A percentile compares a stretch with the other conserved stretches of the same genome.
Evolutionary conservation across 2,113 vertebrate genomes (phyloP).

Genomic region (Spilogale gracilis): DNA sequence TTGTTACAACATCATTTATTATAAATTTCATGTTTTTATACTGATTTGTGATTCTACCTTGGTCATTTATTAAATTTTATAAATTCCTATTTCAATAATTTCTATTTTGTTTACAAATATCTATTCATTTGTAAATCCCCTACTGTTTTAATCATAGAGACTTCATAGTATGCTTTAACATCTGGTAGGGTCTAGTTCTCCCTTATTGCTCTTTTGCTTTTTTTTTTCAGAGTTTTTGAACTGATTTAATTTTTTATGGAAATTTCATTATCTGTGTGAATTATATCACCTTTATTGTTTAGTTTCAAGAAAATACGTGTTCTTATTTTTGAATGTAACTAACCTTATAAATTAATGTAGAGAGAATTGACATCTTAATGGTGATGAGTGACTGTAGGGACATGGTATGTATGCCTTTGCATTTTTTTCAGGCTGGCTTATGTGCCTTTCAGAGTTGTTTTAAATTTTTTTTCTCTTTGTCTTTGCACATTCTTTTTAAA

Average conservation of each 20-base stretch:
- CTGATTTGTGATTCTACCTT: background rate
- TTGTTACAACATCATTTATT: background rate
- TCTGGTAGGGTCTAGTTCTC: background rate
- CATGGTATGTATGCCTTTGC: background rate
- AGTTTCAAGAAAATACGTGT: background rate
- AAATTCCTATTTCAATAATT: background rate
- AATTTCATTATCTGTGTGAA: background rate
- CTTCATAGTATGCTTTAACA: background rate
- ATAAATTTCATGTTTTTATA: background rate
- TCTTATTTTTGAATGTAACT: background rate
- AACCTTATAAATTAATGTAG: slow-evolving; percentile 6
- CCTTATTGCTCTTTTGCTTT: background rate
- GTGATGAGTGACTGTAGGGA: background rate
- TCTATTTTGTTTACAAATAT: background rate
- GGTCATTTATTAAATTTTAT: slow-evolving; percentile 31
- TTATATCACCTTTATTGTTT: background rate
- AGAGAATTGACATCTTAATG: background rate
- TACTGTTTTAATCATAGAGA: background rate
- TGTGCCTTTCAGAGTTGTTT: background rate
- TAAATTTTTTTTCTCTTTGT: background rate
- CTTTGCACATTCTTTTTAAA: background rate
- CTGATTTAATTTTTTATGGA: slow-evolving; percentile 34
- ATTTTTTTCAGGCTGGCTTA: background rate
- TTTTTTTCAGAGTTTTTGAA: background rate
- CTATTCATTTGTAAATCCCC: background rate